These are phyloP conservation scores for Erpetoichthys calabaricus DNA, from an alignment of 2,797 vertebrate species.

Conservation along the genomic window DNA sequence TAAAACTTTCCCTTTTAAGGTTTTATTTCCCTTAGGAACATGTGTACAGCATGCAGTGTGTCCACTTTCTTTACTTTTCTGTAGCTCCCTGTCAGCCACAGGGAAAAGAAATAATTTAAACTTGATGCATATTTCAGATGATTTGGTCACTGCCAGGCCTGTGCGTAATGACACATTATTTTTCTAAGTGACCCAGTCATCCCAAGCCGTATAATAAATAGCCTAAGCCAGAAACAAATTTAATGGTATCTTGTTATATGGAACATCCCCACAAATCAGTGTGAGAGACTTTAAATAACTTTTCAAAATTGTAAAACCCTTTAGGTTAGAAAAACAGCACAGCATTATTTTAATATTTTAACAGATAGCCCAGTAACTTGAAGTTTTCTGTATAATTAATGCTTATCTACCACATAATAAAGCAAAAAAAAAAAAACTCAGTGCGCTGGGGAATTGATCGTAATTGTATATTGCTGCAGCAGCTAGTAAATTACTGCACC, in stretches of 20 bases:
- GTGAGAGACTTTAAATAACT: slow-evolving; percentile 41
- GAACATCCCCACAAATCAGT: slow-evolving; percentile 40
- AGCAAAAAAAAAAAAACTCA: slow-evolving; percentile 24
- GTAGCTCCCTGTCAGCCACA: slow-evolving; percentile 33
- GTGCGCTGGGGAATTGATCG: slow-evolving; percentile 40
- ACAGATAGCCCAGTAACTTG: slow-evolving; percentile 47
- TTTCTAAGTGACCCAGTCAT: slow-evolving; percentile 58
- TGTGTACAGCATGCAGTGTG: slow-evolving; percentile 24
- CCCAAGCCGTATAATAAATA: slow-evolving; percentile 53
- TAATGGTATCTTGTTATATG: slow-evolving; percentile 22
- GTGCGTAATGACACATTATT: slow-evolving; percentile 53
- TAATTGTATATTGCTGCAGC: slow-evolving; percentile 51
- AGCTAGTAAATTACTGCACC: slow-evolving; percentile 1
- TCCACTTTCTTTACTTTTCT: slow-evolving; percentile 17
- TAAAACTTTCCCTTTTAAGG: slow-evolving; percentile 37
- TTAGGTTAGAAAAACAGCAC: slow-evolving; percentile 63
- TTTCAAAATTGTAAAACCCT: slow-evolving; percentile 34
- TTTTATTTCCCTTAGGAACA: slow-evolving; percentile 32
- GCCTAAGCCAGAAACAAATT: slow-evolving; percentile 35
- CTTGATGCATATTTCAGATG: slow-evolving; percentile 57
- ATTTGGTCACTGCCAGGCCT: slow-evolving; percentile 48
- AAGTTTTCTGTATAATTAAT: slow-evolving; percentile 55
- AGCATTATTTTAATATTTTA: slow-evolving; percentile 69
- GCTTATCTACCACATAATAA: slow-evolving; percentile 56
- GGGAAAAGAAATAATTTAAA: slow-evolving; percentile 61